phyloP scores from a whole-genome alignment of 37 sponge, comb jelly and placozoan genomes.

The Dysidea cf. avara region DNA sequence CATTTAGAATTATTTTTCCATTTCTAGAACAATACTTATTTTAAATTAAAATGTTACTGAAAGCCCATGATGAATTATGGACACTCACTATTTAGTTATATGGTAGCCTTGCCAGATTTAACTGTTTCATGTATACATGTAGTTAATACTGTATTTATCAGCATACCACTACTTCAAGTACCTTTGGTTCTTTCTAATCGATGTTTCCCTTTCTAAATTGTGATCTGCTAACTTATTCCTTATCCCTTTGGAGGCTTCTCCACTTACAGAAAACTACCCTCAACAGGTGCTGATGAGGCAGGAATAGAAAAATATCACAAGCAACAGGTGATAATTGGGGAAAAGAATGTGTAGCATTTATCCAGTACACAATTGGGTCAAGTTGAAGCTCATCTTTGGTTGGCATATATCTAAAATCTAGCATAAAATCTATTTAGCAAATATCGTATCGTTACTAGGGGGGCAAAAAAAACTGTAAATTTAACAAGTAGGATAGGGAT shows the following conservation, averaged over 20 bases:
- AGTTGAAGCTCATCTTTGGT: background rate
- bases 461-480: too few species aligned
- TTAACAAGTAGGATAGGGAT: too few species aligned
- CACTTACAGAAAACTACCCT: constrained; percentile 11
- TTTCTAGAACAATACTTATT: too few species aligned
- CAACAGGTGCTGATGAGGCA: constrained; percentile 22
- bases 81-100: too few species aligned
- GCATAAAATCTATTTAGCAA: too few species aligned
- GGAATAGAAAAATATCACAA: constrained; percentile 22
- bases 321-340: constrained; percentile 9
- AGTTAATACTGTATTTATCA: background rate
- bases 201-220: constrained; percentile 17
- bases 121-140: background rate
- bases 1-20: too few species aligned
- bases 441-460: too few species aligned
- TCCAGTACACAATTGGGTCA: constrained; percentile 17
- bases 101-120: too few species aligned
- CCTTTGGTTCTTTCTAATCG: constrained; percentile 1
- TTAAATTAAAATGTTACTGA: too few species aligned
- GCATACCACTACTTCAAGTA: constrained; percentile 1
- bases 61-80: too few species aligned
- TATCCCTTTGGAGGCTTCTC: constrained; percentile 9
- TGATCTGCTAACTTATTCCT: constrained; percentile 4
- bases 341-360: background rate
- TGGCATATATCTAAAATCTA: background rate